Evolutionary conservation across 2,888 invertebrate species (phyloP).

Genomic region (Scrobipalpa atriplicella): DNA sequence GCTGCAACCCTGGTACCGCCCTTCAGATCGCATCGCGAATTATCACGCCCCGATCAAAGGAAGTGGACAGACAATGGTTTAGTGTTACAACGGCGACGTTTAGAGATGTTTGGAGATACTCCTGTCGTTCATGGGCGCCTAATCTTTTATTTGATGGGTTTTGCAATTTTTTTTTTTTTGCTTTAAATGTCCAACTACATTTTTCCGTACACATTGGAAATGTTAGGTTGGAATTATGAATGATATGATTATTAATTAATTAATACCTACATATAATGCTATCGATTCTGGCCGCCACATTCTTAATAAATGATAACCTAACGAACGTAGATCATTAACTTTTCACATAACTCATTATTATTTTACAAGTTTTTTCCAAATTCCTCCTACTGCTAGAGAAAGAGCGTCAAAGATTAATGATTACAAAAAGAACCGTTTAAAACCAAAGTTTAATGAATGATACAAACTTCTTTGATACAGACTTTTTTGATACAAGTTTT

Average conservation of each 20-base stretch:
- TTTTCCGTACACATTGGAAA: no score
- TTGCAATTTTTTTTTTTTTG: background rate
- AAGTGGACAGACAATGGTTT: slow-evolving; percentile 68
- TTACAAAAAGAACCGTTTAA: background rate
- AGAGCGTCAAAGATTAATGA: background rate
- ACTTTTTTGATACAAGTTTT: no score
- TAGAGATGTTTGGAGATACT: slow-evolving; percentile 20
- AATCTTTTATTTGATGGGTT: slow-evolving; percentile 11
- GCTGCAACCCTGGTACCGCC: slow-evolving; percentile 21
- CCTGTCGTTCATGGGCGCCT: slow-evolving; percentile 7
- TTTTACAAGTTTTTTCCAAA: slow-evolving; percentile 13
- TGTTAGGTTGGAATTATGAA: no score
- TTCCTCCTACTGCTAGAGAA: background rate
- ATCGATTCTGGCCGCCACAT: no score
- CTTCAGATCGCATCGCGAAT: slow-evolving; percentile 46
- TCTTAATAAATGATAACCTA: no score
- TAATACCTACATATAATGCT: no score
- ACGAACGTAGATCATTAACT: slow-evolving; percentile 4
- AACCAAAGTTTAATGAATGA: no score
- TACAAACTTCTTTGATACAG: no score
- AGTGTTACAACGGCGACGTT: slow-evolving; percentile 52
- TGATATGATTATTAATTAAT: no score
- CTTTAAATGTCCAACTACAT: background rate
- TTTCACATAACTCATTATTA: slow-evolving; percentile 36
- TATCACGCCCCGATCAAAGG: slow-evolving; percentile 75